Evolutionary conservation across 23 tunicate species (phyloP).

Genomic region (Ascidia mentula): DNA sequence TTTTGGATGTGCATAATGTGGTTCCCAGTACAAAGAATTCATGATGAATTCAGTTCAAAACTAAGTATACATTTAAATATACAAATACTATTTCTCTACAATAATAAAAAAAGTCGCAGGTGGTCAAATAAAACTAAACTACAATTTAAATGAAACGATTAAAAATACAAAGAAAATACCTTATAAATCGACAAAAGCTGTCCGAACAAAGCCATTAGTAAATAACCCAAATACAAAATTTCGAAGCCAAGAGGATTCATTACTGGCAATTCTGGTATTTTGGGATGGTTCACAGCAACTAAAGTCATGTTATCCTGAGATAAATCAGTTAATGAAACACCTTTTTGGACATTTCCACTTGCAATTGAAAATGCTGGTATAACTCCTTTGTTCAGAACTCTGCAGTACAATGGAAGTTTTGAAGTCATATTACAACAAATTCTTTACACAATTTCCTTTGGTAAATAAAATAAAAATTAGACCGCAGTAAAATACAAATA

Average conservation of each 20-base stretch:
- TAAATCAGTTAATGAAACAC: neutral
- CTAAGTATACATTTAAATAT: too few relatives aligned
- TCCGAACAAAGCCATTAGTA: slow-evolving; percentile 55
- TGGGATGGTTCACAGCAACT: slow-evolving; percentile 30
- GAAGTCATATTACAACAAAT: neutral
- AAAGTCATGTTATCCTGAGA: neutral
- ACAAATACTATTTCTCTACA: too few relatives aligned
- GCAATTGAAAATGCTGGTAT: neutral
- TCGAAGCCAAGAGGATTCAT: slow-evolving; percentile 64
- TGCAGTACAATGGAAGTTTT: neutral
- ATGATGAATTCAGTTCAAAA: too few relatives aligned
- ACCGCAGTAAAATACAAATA: too few relatives aligned
- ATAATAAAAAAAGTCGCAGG: neutral
- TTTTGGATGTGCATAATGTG: too few relatives aligned
- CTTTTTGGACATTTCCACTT: too few relatives aligned
- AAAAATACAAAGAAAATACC: too few relatives aligned
- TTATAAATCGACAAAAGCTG: slow-evolving; percentile 65
- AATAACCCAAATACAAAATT: slow-evolving; percentile 52
- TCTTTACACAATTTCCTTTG: neutral
- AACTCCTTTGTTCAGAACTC: neutral
- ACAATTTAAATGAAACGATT: too few relatives aligned
- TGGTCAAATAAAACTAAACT: neutral
- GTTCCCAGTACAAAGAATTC: too few relatives aligned
- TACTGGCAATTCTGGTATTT: slow-evolving; percentile 41
- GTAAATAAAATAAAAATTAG: too few relatives aligned